A percentile compares a stretch with the other conserved stretches of the same genome.
These are phyloP conservation scores for Rostratula benghalensis DNA, from an alignment of 2,113 vertebrate species.

Conservation along the genomic window DNA sequence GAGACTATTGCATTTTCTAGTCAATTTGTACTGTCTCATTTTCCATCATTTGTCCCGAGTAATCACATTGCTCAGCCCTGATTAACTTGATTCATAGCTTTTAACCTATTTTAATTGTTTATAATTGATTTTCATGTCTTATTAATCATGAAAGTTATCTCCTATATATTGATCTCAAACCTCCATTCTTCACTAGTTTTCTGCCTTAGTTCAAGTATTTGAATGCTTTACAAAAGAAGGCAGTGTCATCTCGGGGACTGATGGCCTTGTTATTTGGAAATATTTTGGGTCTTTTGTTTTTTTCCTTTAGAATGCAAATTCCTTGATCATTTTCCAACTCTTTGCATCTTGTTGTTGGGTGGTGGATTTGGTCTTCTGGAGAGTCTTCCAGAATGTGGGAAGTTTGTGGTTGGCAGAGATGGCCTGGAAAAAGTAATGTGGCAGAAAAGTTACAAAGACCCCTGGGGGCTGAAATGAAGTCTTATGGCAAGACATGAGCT, in stretches of 20 bases:
- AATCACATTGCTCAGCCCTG: neutral
- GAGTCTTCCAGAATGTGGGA: neutral
- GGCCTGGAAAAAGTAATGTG: neutral
- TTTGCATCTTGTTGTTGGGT: neutral
- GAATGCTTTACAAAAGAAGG: neutral
- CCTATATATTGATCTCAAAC: neutral
- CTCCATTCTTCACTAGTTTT: neutral
- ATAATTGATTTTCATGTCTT: neutral
- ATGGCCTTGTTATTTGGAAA: neutral
- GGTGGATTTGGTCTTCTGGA: neutral
- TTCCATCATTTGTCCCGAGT: neutral
- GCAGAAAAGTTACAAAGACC: neutral
- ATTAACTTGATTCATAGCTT: neutral
- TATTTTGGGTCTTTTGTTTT: neutral
- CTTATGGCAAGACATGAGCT: neutral
- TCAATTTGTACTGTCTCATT: neutral
- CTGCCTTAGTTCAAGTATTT: neutral
- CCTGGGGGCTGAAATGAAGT: neutral
- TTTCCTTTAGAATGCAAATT: neutral
- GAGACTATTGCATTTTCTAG: neutral
- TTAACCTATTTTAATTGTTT: conserved; percentile 21
- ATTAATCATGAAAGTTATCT: neutral
- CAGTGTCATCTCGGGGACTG: neutral
- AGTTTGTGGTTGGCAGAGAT: neutral
- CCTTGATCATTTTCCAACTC: neutral